A percentile compares a stretch with the other conserved stretches of the same genome.
phyloP scores from a whole-genome alignment of 2,113 vertebrate genomes.

The Probosciger aterrimus region DNA sequence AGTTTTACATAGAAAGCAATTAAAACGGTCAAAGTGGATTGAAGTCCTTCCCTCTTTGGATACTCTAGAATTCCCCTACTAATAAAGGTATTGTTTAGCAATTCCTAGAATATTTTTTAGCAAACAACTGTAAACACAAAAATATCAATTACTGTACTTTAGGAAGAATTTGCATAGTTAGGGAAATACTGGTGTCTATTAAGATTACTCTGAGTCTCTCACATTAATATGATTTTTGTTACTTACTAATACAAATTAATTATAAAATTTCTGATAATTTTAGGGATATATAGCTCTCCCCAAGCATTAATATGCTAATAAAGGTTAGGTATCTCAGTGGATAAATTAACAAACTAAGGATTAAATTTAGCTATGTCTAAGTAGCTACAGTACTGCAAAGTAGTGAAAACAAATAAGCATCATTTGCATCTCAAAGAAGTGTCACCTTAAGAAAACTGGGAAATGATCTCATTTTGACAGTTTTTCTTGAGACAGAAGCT shows the following conservation, averaged over 20 bases:
- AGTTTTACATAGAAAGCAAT: not conserved
- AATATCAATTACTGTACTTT: not conserved
- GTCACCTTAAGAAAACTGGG: not conserved
- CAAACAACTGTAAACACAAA: not conserved
- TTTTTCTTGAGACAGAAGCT: not conserved
- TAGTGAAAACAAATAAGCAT: not conserved
- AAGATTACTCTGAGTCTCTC: not conserved
- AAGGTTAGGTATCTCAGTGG: not conserved
- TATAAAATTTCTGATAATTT: not conserved
- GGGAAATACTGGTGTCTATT: not conserved
- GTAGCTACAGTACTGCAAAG: not conserved
- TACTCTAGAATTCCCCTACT: not conserved
- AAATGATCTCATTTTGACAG: not conserved
- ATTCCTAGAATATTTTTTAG: not conserved
- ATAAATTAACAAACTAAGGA: not conserved
- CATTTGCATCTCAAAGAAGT: not conserved
- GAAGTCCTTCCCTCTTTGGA: not conserved
- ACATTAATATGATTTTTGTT: not conserved
- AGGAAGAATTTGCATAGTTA: not conserved
- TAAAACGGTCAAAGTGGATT: not conserved
- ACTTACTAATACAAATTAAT: not conserved
- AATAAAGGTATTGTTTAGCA: not conserved
- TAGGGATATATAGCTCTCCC: not conserved
- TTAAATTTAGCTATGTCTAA: not conserved
- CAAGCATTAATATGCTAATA: not conserved